Conservation (phyloP, 2,797 vertebrate species). For the Champsocephalus esox region DNA sequence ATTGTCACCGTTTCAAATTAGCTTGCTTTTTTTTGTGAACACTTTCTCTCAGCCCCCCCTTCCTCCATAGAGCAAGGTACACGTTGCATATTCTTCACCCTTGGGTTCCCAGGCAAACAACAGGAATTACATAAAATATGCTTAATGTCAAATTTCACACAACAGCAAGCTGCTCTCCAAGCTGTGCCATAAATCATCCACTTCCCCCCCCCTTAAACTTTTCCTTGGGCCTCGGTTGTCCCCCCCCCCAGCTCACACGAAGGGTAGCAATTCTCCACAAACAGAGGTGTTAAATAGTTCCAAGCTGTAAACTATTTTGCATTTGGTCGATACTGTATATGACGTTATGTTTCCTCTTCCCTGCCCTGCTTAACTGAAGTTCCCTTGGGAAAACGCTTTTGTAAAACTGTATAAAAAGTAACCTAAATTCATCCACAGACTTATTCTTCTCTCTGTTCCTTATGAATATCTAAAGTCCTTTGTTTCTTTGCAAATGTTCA, state of each 20-base stretch:
- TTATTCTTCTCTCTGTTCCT: slow-evolving; percentile 13
- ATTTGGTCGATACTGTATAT: slow-evolving; percentile 19
- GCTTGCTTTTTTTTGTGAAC: slow-evolving; percentile 62
- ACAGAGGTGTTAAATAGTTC: background rate
- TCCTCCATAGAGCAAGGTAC: slow-evolving; percentile 62
- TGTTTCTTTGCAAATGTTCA: slow-evolving; percentile 57
- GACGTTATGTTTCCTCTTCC: slow-evolving; percentile 2
- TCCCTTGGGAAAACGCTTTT: slow-evolving; percentile 42
- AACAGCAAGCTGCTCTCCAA: slow-evolving; percentile 76
- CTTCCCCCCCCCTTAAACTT: slow-evolving; percentile 49
- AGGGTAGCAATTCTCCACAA: slow-evolving; percentile 1
- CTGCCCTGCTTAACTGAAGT: slow-evolving; percentile 35
- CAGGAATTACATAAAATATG: slow-evolving; percentile 77
- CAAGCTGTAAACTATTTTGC: slow-evolving; percentile 22
- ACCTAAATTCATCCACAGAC: slow-evolving; percentile 46
- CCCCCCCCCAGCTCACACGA: slow-evolving; percentile 16
- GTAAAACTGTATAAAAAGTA: slow-evolving; percentile 45
- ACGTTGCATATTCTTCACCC: slow-evolving; percentile 74
- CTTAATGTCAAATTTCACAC: slow-evolving; percentile 84
- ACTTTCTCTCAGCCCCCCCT: slow-evolving; percentile 43
- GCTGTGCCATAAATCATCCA: slow-evolving; percentile 75
- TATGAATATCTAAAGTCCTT: slow-evolving; percentile 38
- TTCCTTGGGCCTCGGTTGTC: slow-evolving; percentile 28
- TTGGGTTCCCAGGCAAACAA: slow-evolving; percentile 71
- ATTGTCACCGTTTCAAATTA: slow-evolving; percentile 70